Evolutionary conservation across 2,888 invertebrate species (phyloP).

Genomic region (Patella pellucida): DNA sequence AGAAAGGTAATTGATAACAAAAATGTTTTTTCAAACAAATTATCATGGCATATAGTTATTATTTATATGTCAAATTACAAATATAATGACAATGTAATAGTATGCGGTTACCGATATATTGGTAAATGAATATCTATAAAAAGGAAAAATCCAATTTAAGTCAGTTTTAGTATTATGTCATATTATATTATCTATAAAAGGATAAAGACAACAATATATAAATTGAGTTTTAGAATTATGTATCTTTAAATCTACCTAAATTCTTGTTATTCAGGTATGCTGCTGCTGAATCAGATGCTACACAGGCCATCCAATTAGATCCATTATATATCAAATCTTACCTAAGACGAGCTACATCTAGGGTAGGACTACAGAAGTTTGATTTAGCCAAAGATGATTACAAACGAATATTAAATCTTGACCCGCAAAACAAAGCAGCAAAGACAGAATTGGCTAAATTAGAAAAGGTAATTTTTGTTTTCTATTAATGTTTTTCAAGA

Average conservation of each 20-base stretch:
- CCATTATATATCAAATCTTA: constrained; percentile 71
- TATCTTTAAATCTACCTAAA: too few relatives aligned
- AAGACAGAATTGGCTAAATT: constrained; percentile 76
- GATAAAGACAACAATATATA: too few relatives aligned
- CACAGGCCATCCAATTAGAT: constrained; percentile 68
- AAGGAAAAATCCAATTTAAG: too few relatives aligned
- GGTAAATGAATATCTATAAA: too few relatives aligned
- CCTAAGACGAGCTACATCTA: constrained; percentile 65
- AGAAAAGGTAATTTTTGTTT: constrained; percentile 67
- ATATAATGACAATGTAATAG: too few relatives aligned
- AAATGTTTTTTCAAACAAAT: neutral
- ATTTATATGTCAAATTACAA: too few relatives aligned
- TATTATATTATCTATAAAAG: too few relatives aligned
- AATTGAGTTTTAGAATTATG: too few relatives aligned
- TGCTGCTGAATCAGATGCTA: constrained; percentile 72
- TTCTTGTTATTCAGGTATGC: constrained; percentile 62
- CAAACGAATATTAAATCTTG: constrained; percentile 79
- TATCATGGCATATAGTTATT: neutral
- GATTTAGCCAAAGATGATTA: constrained; percentile 82
- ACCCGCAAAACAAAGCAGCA: constrained; percentile 84
- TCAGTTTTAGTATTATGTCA: too few relatives aligned
- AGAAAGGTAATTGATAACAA: constrained; percentile 73
- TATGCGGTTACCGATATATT: too few relatives aligned
- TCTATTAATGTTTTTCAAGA: neutral
- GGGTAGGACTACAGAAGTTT: constrained; percentile 80